Evolutionary conservation across 2,113 vertebrate species (phyloP), one percentile per base, ranked within the genome.

Genomic region (Orcinus orca): DNA sequence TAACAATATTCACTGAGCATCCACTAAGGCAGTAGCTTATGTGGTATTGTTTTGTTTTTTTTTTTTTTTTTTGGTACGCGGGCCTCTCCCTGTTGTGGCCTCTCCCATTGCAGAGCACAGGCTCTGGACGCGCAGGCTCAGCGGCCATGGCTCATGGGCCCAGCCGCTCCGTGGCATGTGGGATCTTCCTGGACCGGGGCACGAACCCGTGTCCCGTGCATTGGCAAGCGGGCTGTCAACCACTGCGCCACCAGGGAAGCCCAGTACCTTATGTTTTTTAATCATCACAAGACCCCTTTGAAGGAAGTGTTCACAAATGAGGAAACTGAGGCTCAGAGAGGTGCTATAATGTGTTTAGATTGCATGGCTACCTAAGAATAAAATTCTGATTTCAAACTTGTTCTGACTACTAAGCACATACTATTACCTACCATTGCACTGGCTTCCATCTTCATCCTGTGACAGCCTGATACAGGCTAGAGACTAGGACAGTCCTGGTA

Each of bases 261-360:
- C 41, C 5, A 55, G 41, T 83, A 74, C 26, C 15, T 68, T 47
- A 14, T 50, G 2, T 92, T 29, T 70, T 50, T 90, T 79, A 83
- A 73, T 83, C 41, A 58, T 79, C 14, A 41, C 4, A 74, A 82
- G 25, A 25, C 73, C 31, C 18, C 36, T 38, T 53, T 92, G 80
- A 92, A 83, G 36, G 65, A 85, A 74, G 25, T 60, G 14, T 60
- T 92, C 88, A 63, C 41, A 93, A 82, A 82, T 58, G 31, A 31
- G 21, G 36, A 83, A 65, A 62, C 50, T 74, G 55, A 87, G 31
- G 11, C 23, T 97, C 11, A 58, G n/a, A 82, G 3, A 76, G 1
- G 21, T 47, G 77, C 36, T 70, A 8, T 76, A 81, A 44, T 53
- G 2, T 65, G 5, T 74, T 84, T 44, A 79, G n/a, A 76, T 15